These are phyloP conservation scores for Parnassius orleans DNA, from an alignment of 2,888 invertebrate species.

Conservation along the genomic window DNA sequence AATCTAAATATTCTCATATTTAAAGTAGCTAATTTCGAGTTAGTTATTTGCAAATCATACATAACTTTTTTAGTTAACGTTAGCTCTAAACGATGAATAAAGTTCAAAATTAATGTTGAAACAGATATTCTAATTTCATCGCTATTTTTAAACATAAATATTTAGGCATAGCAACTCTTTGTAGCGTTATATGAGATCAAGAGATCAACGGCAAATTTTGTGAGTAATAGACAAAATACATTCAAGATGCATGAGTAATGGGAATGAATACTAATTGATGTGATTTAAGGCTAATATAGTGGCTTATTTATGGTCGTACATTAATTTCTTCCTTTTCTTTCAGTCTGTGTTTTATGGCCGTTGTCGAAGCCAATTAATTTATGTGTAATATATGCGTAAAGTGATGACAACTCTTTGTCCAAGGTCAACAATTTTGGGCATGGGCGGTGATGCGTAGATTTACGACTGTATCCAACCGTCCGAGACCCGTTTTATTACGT, in stretches of 20 bases:
- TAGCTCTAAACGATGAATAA: neutral
- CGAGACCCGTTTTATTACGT: constrained; percentile 32
- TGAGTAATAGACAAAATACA: no score
- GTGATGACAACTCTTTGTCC: constrained; percentile 35
- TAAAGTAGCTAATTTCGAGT: no score
- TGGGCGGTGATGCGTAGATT: constrained; percentile 41
- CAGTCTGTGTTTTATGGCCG: constrained; percentile 25
- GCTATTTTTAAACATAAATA: neutral
- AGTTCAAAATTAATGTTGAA: neutral
- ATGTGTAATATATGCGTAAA: constrained; percentile 59
- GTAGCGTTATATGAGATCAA: constrained; percentile 36
- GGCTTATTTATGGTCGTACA: constrained; percentile 49
- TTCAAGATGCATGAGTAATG: no score
- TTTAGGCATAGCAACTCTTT: neutral
- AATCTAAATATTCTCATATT: no score
- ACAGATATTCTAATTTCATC: neutral
- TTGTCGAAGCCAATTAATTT: constrained; percentile 56
- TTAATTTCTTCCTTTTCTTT: constrained; percentile 47
- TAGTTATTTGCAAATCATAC: no score
- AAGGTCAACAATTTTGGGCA: constrained; percentile 40
- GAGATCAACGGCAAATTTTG: no score
- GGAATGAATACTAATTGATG: no score
- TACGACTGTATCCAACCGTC: constrained; percentile 35
- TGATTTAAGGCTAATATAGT: no score
- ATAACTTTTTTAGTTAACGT: no score